Evolutionary conservation across 1,140 invertebrate genomes (phyloP), one percentile per base, ranked within the genome.

Genomic region (Amyelois transitella): DNA sequence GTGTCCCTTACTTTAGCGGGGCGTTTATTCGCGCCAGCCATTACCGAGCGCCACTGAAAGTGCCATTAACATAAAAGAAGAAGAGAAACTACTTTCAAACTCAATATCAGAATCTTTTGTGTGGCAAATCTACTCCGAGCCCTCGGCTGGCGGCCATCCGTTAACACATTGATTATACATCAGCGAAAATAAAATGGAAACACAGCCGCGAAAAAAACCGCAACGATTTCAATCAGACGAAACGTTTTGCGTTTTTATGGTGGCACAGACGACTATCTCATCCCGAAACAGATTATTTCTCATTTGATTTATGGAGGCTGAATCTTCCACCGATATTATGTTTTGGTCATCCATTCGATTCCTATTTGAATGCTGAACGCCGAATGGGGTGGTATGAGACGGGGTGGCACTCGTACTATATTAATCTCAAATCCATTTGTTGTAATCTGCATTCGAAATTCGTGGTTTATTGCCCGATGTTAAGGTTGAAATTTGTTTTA

Each of bases 291-390:
- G 81, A 88, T 86, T 86, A 88, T 86, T 88, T 73, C 82, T 86
- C 81, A 88, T 88, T 86, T 88, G 85, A 88, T 88, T 86, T 86
- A 86, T 86, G 77, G 74, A 73, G 72, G 76, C 74, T 72, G 85
- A 85, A 85, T 86, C 81, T 83, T 82, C 83, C 76, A 84, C 79
- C 77, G 85, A 85, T 88, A 88, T 88, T 88, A 88, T 88, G 85
- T 88, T 88, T 88, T 88, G 85, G 85, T 86, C 83, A 86, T 84
- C 83, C 85, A 83, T 88, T 88, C 85, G 79, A 88, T 88, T 82
- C 85, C 83, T 85, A 88, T 88, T 88, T 88, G 85, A 88, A 88
- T 88, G 85, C 85, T 77, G 81, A 83, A 57, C 77, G 78, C 66
- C 84, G 77, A 80, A 76, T 69, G 72, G 81, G 83, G 80, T 85